Evolutionary conservation across 1,140 invertebrate species (phyloP).

Genomic region (Achatina immaculata): DNA sequence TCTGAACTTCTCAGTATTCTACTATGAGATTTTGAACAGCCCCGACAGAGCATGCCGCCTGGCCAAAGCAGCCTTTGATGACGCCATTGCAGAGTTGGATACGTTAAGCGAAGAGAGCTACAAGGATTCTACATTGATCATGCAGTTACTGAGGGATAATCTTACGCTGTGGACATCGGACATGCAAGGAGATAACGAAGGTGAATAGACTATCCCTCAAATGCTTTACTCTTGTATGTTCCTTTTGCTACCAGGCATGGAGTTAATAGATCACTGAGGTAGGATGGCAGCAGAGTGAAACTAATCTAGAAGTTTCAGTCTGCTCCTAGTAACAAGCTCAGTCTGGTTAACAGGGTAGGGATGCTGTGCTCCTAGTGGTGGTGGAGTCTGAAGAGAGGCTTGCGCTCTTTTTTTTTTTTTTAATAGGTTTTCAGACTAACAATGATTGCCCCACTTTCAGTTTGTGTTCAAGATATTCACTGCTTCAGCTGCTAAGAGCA

Average conservation of each 20-base stretch:
- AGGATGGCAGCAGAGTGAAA: no score
- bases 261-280: background rate
- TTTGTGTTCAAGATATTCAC: no score
- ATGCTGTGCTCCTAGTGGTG: no score
- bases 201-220: background rate
- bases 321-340: no score
- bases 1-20: conserved; percentile 96
- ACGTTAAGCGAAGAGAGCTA: conserved; percentile 97
- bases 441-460: no score
- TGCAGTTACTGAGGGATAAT: conserved; percentile 98
- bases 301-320: no score
- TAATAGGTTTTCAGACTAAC: no score
- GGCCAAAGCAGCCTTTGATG: conserved; percentile 87
- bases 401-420: no score
- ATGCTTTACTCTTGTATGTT: background rate
- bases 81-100: conserved; percentile 97
- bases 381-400: no score
- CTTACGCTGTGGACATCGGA: conserved; percentile 98
- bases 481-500: no score
- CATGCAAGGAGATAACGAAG: conserved; percentile 89
- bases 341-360: no score
- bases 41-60: conserved; percentile 78
- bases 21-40: conserved; percentile 98
- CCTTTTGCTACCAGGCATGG: background rate
- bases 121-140: conserved; percentile 98